Evolutionary conservation across 2,113 vertebrate genomes (phyloP), one percentile per base, ranked within the genome.

Genomic region (Desmodus rotundus): DNA sequence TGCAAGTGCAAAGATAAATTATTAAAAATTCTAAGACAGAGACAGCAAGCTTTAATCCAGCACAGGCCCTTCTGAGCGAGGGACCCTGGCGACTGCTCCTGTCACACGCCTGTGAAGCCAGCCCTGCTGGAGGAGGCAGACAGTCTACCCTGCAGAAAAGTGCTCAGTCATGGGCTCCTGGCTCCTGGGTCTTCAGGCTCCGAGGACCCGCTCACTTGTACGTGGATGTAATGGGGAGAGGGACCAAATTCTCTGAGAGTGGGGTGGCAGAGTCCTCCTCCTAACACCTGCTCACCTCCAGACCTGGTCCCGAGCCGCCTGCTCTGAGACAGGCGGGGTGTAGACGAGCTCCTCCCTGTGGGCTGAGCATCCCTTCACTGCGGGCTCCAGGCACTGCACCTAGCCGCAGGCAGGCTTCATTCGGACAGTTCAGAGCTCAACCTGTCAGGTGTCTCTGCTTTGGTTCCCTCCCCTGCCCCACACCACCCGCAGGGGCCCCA

Each of bases 261-360:
- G 3, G 17, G 4, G 47, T 45, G 4, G 5, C 33, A 7, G 15
- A 33, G 78, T 28, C 31, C 43, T 50, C 15, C 31, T 54, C 17
- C 19, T 16, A 12, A 7, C 24, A 10, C 4, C 28, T 20, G 0
- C 16, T n/a, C 47, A 3, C 11, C 33, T 31, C 31, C 22, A 33
- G 52, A n/a, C 31, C 20, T 8, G 17, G 1, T 5, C 5, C 15
- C 15, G 0, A 38, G 68, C 41, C 0, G 0, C 56, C 1, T 2
- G 8, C 74, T 50, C 16, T 65, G 14, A 17, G 45, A 31, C 82
- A 24, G 67, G 73, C 14, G 22, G 11, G 5, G 24, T n/a, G 12
- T 52, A 26, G 43, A 36, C 26, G 58, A 13, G 36, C 33, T 1
- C 7, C 54, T 26, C 10, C 24, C 52, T 41, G 1, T 3, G 15